phyloP scores from a whole-genome alignment of 53 echinoderm and acorn worm species.

The Holothuria scabra region DNA sequence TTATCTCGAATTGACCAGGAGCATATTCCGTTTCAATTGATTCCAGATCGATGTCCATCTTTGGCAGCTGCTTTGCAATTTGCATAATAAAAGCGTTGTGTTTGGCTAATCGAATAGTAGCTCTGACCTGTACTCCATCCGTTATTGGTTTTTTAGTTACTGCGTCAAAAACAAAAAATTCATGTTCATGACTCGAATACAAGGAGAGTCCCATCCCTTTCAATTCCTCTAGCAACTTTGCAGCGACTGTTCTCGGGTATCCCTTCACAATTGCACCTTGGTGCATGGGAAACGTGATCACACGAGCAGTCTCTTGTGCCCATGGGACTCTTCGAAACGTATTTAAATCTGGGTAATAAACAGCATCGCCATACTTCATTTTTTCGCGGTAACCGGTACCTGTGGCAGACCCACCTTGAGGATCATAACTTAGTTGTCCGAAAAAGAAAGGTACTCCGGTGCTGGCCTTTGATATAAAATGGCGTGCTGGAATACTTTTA shows the following conservation, averaged over 20 bases:
- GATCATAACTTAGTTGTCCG: constrained; percentile 60
- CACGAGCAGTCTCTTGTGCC: constrained; percentile 60
- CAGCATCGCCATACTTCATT: constrained; percentile 52
- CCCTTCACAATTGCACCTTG: constrained; percentile 54
- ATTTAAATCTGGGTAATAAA: constrained; percentile 54
- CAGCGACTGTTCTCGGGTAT: constrained; percentile 55
- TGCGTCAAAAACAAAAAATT: constrained; percentile 65
- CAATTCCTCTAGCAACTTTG: constrained; percentile 53
- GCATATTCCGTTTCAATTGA: constrained; percentile 64
- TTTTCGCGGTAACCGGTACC: constrained; percentile 58
- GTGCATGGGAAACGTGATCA: constrained; percentile 50
- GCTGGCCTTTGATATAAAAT: constrained; percentile 62
- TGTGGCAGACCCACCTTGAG: constrained; percentile 45
- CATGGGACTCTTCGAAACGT: constrained; percentile 65
- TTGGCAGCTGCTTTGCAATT: constrained; percentile 43
- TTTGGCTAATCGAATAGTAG: constrained; percentile 65
- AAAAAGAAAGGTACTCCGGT: constrained; percentile 61
- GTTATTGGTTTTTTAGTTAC: constrained; percentile 53
- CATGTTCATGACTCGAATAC: constrained; percentile 63
- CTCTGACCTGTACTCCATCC: constrained; percentile 47
- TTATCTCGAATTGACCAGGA: constrained; percentile 67
- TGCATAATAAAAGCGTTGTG: constrained; percentile 49
- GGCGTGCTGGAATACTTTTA: constrained; percentile 66
- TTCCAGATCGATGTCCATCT: constrained; percentile 62
- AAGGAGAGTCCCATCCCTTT: constrained; percentile 57